phyloP scores from a whole-genome alignment of 2,113 vertebrate genomes.

The Capreolus pygargus region DNA sequence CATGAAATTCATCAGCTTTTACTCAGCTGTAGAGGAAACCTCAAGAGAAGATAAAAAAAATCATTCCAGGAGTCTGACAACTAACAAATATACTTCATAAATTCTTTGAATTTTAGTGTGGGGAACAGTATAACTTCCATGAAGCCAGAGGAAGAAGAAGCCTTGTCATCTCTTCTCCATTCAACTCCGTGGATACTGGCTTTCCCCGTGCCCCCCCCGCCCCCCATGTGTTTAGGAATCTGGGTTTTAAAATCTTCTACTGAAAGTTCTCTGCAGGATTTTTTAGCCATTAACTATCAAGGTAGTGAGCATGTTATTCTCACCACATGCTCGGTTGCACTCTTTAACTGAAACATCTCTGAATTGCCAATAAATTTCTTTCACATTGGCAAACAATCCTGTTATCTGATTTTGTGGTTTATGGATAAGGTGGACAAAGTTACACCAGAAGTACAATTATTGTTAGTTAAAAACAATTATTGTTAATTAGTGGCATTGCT shows the following conservation, averaged over 20 bases:
- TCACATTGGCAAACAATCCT: not conserved
- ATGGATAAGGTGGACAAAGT: not conserved
- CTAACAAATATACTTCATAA: not conserved
- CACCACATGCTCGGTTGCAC: not conserved
- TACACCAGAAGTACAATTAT: not conserved
- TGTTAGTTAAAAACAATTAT: not conserved
- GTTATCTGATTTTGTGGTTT: not conserved
- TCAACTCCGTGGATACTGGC: not conserved
- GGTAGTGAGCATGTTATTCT: not conserved
- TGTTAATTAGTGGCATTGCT: not conserved
- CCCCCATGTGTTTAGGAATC: not conserved
- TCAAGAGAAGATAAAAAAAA: not conserved
- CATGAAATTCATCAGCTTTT: conserved; percentile 7
- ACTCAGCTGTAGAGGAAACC: not conserved
- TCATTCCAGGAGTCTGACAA: not conserved
- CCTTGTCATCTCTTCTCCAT: not conserved
- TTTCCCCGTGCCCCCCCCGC: not conserved
- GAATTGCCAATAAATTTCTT: not conserved
- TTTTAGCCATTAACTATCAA: not conserved
- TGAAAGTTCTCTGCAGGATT: not conserved
- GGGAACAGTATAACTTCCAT: not conserved
- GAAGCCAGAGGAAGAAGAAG: not conserved
- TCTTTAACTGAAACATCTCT: not conserved
- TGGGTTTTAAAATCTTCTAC: not conserved
- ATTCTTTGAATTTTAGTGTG: not conserved